Percentiles rank a stretch among this genome's conserved stretches.
These are phyloP conservation scores for Clamator glandarius DNA, from an alignment of 2,797 vertebrate genomes.

Conservation along the genomic window DNA sequence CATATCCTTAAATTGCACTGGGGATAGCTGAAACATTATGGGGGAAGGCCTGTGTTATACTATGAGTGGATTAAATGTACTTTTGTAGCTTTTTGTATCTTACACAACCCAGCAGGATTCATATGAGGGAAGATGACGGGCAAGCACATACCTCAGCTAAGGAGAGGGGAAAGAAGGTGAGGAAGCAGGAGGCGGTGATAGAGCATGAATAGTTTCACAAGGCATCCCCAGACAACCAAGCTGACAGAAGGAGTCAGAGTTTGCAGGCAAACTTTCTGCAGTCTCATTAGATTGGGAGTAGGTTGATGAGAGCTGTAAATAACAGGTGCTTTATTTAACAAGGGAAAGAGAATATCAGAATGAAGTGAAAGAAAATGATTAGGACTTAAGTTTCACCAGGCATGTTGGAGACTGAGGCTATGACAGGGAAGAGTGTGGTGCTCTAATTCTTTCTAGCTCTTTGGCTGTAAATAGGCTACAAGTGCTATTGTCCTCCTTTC, in stretches of 20 bases:
- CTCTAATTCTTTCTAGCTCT: neutral
- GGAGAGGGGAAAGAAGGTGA: slow-evolving; percentile 60
- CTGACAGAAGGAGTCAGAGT: slow-evolving; percentile 68
- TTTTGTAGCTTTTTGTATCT: slow-evolving; percentile 26
- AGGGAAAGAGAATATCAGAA: neutral
- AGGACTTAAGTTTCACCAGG: neutral
- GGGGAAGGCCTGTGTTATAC: neutral
- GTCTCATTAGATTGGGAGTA: slow-evolving; percentile 47
- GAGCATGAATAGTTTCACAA: slow-evolving; percentile 48
- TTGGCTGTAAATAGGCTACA: neutral
- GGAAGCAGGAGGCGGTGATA: slow-evolving; percentile 57
- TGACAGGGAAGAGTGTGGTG: neutral
- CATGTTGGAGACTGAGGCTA: neutral
- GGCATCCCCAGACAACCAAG: slow-evolving; percentile 59
- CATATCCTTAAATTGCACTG: neutral
- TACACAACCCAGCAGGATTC: slow-evolving; percentile 25
- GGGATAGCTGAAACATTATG: neutral
- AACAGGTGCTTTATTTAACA: slow-evolving; percentile 57
- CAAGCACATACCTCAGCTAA: slow-evolving; percentile 24
- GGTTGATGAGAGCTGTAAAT: slow-evolving; percentile 55
- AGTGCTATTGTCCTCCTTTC: rapidly evolving
- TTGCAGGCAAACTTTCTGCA: slow-evolving; percentile 61
- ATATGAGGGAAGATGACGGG: slow-evolving; percentile 42
- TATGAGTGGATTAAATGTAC: slow-evolving; percentile 30
- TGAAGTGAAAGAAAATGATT: neutral